Conservation (phyloP, 1,140 invertebrate genomes). For the Drosophila virilis region DNA sequence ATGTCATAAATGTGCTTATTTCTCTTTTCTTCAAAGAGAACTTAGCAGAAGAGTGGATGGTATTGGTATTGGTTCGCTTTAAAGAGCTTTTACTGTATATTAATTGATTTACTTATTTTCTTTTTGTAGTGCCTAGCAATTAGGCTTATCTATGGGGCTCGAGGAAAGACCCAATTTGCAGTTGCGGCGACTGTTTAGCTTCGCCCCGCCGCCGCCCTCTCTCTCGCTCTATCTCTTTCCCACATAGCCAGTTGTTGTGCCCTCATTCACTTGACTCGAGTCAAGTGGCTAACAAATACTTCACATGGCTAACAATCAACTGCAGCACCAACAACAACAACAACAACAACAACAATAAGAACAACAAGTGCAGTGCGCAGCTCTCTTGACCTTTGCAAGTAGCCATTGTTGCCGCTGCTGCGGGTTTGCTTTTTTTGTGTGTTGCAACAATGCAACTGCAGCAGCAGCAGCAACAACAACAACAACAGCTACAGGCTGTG, state of each 20-base stretch:
- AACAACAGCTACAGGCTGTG: slow-evolving; percentile 3
- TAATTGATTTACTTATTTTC: not conserved
- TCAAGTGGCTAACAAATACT: slow-evolving; percentile 45
- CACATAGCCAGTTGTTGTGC: slow-evolving; percentile 11
- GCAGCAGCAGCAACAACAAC: slow-evolving; percentile 12
- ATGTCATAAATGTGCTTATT: too few relatives aligned
- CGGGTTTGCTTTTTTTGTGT: slow-evolving; percentile 16
- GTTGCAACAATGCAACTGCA: slow-evolving; percentile 37
- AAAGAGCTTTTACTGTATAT: not conserved
- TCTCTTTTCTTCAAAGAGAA: too few relatives aligned
- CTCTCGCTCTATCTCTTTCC: not conserved
- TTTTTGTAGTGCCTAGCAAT: too few relatives aligned
- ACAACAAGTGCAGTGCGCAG: slow-evolving; percentile 48
- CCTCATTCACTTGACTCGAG: slow-evolving; percentile 28
- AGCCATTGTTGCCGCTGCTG: slow-evolving; percentile 24
- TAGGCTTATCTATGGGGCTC: too few relatives aligned
- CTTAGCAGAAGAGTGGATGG: too few relatives aligned
- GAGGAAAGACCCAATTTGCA: too few relatives aligned
- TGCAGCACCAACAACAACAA: not conserved
- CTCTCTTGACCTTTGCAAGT: slow-evolving; percentile 71
- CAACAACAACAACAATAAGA: slow-evolving; percentile 20
- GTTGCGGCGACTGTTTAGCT: too few relatives aligned
- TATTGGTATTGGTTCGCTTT: not conserved
- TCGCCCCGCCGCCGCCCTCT: not conserved
- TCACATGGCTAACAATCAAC: slow-evolving; percentile 35